Conservation (phyloP, 2,113 vertebrate genomes). For the Hydrochoerus hydrochaeris region DNA sequence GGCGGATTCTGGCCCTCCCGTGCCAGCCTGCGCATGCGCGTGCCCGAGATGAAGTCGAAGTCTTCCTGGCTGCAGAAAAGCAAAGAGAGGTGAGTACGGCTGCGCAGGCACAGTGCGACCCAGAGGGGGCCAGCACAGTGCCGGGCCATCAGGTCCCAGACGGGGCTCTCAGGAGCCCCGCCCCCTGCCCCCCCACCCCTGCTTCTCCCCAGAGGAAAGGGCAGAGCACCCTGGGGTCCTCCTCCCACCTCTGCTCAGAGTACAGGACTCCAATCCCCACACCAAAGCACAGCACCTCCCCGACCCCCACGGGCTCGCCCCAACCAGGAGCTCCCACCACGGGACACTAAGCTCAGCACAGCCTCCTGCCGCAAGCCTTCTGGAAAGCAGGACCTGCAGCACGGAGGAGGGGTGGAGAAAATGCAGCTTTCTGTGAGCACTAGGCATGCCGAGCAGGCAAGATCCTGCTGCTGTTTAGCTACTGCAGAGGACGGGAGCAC, state of each 20-base stretch:
- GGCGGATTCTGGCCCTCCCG: constrained; percentile 96
- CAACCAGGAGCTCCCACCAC: background rate
- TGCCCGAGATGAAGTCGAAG: constrained; percentile 99
- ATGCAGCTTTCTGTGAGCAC: background rate
- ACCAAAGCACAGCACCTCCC: background rate
- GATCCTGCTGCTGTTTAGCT: background rate
- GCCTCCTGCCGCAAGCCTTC: constrained; percentile 21
- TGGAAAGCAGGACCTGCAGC: constrained; percentile 9
- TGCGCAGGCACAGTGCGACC: no score
- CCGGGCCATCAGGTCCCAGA: background rate
- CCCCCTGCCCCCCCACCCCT: background rate
- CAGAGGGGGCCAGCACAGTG: no score
- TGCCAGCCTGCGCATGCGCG: constrained; percentile 97
- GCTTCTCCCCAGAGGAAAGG: background rate
- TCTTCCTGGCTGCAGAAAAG: constrained; percentile 91
- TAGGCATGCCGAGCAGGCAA: background rate
- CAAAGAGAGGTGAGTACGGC: background rate
- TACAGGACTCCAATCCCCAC: background rate
- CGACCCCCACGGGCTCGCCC: background rate
- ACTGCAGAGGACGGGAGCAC: background rate
- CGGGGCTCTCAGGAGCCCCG: background rate
- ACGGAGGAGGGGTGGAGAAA: background rate
- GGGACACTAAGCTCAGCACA: background rate
- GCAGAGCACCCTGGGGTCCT: background rate
- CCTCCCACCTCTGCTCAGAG: background rate